Conservation (phyloP, 2,797 vertebrate species). For the Tamandua tetradactyla region DNA sequence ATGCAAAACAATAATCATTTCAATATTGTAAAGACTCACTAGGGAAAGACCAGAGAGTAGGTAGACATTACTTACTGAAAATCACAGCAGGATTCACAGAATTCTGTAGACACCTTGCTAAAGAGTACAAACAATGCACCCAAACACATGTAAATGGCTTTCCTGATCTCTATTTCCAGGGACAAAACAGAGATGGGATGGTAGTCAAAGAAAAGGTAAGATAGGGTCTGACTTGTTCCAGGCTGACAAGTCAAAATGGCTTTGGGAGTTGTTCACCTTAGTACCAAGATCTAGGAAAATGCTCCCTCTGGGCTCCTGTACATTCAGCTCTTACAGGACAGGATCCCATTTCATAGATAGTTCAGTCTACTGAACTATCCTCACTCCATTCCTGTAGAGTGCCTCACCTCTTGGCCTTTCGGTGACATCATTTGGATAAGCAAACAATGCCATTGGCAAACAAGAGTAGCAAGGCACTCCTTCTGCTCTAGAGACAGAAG, state of each 20-base stretch:
- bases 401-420: neutral
- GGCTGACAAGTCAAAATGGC: neutral
- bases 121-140: neutral
- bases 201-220: neutral
- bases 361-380: neutral
- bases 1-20: slow-evolving; percentile 43
- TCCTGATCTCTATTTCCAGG: neutral
- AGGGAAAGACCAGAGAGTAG: slow-evolving; percentile 4
- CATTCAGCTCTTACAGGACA: no score
- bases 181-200: neutral
- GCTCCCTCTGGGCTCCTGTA: no score
- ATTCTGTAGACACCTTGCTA: neutral
- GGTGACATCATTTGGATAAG: neutral
- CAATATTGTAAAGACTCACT: slow-evolving; percentile 22
- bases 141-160: neutral
- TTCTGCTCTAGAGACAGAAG: neutral
- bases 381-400: neutral
- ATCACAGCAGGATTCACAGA: slow-evolving; percentile 34
- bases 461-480: accelerated
- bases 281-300: no score
- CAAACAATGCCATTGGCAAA: neutral
- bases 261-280: neutral
- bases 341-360: neutral
- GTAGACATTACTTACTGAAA: slow-evolving; percentile 1
- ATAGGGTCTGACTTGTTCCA: neutral